These are phyloP conservation scores for Corbicula japonica DNA, from an alignment of 2,888 invertebrate species.

Conservation along the genomic window DNA sequence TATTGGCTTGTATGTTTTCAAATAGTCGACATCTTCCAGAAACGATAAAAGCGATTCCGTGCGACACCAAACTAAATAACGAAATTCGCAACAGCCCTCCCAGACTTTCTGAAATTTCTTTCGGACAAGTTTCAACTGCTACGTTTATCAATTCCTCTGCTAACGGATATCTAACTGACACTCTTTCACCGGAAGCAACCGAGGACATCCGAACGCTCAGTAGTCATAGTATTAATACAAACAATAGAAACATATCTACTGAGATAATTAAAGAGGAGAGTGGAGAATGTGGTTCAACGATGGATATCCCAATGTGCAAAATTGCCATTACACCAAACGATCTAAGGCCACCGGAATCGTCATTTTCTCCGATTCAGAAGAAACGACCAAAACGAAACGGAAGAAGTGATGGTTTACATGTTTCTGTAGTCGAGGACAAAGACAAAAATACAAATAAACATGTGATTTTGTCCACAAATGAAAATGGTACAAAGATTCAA, in stretches of 20 bases:
- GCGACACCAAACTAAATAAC: conserved; percentile 19
- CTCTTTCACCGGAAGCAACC: background rate
- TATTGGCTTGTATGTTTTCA: conserved; percentile 40
- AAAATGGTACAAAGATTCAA: conserved; percentile 7
- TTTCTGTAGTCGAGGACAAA: too few species aligned
- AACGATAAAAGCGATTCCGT: conserved; percentile 6
- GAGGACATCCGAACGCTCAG: background rate
- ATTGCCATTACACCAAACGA: conserved; percentile 22
- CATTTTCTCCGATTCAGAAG: background rate
- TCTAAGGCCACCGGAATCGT: background rate
- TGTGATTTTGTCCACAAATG: background rate
- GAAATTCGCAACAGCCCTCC: background rate
- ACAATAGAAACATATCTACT: background rate
- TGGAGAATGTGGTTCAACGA: conserved; percentile 12
- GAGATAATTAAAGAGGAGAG: conserved; percentile 25
- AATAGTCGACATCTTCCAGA: conserved; percentile 32
- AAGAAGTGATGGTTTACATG: too few species aligned
- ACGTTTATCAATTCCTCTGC: conserved; percentile 10
- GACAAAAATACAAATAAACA: conserved; percentile 21
- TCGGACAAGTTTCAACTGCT: conserved; percentile 12
- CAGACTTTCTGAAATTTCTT: conserved; percentile 16
- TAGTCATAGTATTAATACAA: background rate
- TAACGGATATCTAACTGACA: background rate
- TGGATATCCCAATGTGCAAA: background rate
- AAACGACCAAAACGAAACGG: conserved; percentile 2